Conservation (phyloP, 2,888 invertebrate species). For the Steinernema hermaphroditum region DNA sequence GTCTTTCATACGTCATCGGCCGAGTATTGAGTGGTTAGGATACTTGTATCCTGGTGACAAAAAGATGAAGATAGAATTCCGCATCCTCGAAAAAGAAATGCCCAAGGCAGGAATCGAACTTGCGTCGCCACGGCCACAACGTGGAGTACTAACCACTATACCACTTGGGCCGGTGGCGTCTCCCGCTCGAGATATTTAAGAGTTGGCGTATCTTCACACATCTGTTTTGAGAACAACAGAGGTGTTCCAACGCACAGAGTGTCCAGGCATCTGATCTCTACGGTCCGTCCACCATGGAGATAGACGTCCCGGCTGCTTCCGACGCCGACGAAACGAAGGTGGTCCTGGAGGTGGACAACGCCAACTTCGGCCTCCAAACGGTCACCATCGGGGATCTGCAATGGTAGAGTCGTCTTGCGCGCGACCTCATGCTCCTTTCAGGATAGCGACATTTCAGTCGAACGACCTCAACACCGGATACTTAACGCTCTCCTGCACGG, state of each 20-base stretch:
- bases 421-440: background rate
- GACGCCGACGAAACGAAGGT: background rate
- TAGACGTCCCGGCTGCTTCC: background rate
- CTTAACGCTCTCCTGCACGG: background rate
- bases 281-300: too few relatives aligned
- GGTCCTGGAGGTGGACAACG: background rate
- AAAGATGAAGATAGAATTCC: too few relatives aligned
- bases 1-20: too few relatives aligned
- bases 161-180: conserved; percentile 53
- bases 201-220: too few relatives aligned
- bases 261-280: too few relatives aligned
- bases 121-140: conserved; percentile 65
- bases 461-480: background rate
- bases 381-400: background rate
- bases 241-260: too few relatives aligned
- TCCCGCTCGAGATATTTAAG: too few relatives aligned
- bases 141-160: conserved; percentile 66
- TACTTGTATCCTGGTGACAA: too few relatives aligned
- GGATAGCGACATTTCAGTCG: background rate
- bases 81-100: conserved; percentile 46
- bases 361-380: background rate
- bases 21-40: too few relatives aligned
- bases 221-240: too few relatives aligned
- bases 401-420: background rate
- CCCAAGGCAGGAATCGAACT: conserved; percentile 64